Base-by-base conservation (phyloP, 2,113 vertebrate genomes). In the Calypte anna region DNA sequence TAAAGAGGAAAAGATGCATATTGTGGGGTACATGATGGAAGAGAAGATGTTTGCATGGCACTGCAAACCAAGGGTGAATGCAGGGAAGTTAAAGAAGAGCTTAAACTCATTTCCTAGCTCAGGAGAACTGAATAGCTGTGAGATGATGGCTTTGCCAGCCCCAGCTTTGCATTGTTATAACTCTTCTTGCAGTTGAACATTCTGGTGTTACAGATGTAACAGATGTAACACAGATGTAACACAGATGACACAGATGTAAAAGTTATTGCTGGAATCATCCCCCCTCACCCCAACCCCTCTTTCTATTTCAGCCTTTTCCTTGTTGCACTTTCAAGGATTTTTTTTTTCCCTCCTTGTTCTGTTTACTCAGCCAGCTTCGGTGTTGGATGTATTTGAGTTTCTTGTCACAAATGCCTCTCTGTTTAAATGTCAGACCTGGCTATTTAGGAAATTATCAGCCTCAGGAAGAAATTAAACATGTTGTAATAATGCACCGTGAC, bases 111-210 rank as follows among this genome's bases (percentile, higher is more conserved):
- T 88, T 79, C 38, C 55, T 54, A 59, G 76, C 33, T 54, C 62
- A 81, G 57, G 73, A 90, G 31, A 92, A 66, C 55, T 10, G 38
- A 76, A 92, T 23, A 88, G 31, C 28, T 0, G 3, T 67, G 74
- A 73, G 58, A 85, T 91, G 84, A 94, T 90, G 82, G 78, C 59
- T 96, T 95, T 95, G 74, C 74, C 91, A 95, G 86, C 43, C 74
- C 38, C 25, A 19, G 67, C 19, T 55, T 46, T 82, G 55, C 22
- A 48, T 63, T 63, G 46, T 76, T 92, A 31, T 86, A 82, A 59
- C 33, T 69, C 46, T 77, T 74, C 48, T 70, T 70, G 55, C 70
- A 67, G 75, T 7, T 70, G 87, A 82, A 76, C 75, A n/a, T 77
- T 92, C 81, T 91, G 89, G 59, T 90, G 27, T 91, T 80, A 27